Base-by-base conservation (phyloP, 2,113 vertebrate genomes). In the Halichoeres trimaculatus region DNA sequence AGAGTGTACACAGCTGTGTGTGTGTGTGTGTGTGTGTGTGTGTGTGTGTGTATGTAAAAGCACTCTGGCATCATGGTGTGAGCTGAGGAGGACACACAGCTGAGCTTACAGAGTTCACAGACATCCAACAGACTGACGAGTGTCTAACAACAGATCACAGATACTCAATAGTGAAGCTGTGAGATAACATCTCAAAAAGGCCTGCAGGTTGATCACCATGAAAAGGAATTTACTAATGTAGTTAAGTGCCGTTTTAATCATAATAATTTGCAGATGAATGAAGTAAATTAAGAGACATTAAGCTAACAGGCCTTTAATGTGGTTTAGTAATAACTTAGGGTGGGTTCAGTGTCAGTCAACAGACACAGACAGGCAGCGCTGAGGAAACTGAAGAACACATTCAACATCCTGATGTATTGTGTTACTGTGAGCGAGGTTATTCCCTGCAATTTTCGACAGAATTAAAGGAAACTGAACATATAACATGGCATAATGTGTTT, bases 101-200 rank as follows among this genome's bases (percentile, higher is more conserved):
- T 89, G 87, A 86, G 75, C 41, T 50, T 54, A 83, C 80, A 87
- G 55, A 70, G 75, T 64, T 60, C 65, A 72, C 63, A 72, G 43
- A 78, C 76, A 45, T 45, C 38, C 77, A 20, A 43, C 51, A n/a
- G 10, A 30, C 48, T 23, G 12, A 57, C 53, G 60, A 17, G 4
- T 30, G 47, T 60, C 54, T 22, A 56, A 85, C 62, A 69, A 22
- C 69, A 12, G 20, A 38, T 45, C 26, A 55, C 30, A 48, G 6
- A 59, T 22, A 16, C 5, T 12, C 38, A 40, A 12, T 3, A 40
- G 13, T 10, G 38, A 10, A 12, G 38, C 38, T 40, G 2, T 40
- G 10, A 12, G 38, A 3, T 11, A 40, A 13, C n/a, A 40, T 3
- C 8, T n/a, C 38, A 30, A 30, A 30, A 30, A 30, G 30, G 30